Percentiles rank a stretch among this genome's conserved stretches.
phyloP scores from a whole-genome alignment of 2,797 vertebrate genomes.

The Chelon labrosus region DNA sequence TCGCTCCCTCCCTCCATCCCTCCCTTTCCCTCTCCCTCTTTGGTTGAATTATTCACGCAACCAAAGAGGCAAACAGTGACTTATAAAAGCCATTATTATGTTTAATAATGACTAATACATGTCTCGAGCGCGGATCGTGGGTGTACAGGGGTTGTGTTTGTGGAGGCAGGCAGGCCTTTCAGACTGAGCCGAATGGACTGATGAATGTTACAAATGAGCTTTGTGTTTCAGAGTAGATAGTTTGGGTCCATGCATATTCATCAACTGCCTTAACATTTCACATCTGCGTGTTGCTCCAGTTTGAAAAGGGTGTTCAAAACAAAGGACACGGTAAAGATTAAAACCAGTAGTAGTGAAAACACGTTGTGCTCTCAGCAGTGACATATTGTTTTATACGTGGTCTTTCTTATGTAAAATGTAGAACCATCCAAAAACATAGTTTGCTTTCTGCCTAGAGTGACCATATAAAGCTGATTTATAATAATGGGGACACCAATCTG shows the following conservation, averaged over 20 bases:
- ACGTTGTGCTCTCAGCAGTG: neutral
- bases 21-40: conserved; percentile 27
- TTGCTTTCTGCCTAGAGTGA: neutral
- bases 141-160: conserved; percentile 23
- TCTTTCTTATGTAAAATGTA: neutral
- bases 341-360: neutral
- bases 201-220: conserved; percentile 70
- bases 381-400: neutral
- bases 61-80: conserved; percentile 79
- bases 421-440: no score
- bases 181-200: conserved; percentile 60
- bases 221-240: conserved; percentile 20
- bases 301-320: conserved; percentile 16
- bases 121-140: conserved; percentile 50
- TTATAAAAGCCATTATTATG: conserved; percentile 88
- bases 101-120: conserved; percentile 87
- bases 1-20: conserved; percentile 32
- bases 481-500: neutral
- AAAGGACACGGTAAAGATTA: neutral
- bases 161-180: conserved; percentile 37
- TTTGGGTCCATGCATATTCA: conserved; percentile 46
- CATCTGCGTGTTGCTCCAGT: conserved; percentile 21
- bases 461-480: neutral
- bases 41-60: conserved; percentile 84
- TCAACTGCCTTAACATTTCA: conserved; percentile 34